A percentile compares a stretch with the other conserved stretches of the same genome.
Conservation (phyloP, 2,888 invertebrate species). For the Thymelicus lineola region DNA sequence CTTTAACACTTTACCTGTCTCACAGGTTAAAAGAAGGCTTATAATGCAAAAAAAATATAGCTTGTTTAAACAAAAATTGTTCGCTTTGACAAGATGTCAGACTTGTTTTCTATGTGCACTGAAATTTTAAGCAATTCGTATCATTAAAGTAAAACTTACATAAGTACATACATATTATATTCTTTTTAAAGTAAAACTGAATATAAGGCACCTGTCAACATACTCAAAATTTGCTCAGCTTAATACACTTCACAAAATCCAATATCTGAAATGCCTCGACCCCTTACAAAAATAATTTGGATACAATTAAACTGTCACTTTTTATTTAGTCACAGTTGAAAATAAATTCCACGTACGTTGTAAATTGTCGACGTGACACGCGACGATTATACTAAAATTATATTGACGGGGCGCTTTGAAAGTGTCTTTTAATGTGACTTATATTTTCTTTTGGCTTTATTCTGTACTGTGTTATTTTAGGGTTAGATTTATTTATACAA, state of each 20-base stretch:
- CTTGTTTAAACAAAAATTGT: too few relatives aligned
- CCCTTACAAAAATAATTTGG: not conserved
- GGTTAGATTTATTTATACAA: too few relatives aligned
- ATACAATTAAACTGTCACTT: conserved; percentile 2
- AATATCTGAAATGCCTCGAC: not conserved
- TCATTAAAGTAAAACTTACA: too few relatives aligned
- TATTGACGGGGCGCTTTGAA: not conserved
- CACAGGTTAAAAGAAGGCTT: too few relatives aligned
- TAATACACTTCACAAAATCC: not conserved
- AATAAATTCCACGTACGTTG: conserved; percentile 4
- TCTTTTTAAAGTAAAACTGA: not conserved
- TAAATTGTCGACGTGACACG: not conserved
- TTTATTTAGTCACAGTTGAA: conserved; percentile 5
- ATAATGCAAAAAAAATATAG: too few relatives aligned
- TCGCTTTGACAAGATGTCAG: too few relatives aligned
- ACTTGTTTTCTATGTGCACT: too few relatives aligned
- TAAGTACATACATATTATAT: too few relatives aligned
- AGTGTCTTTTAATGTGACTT: not conserved
- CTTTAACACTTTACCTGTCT: too few relatives aligned
- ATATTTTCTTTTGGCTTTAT: not conserved
- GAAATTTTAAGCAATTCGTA: too few relatives aligned
- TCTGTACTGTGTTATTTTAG: too few relatives aligned
- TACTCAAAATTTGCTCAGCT: not conserved
- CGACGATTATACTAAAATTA: not conserved
- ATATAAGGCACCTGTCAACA: not conserved